These are phyloP conservation scores for Orientallactaga bullata DNA, from an alignment of 2,113 vertebrate species.

Conservation along the genomic window DNA sequence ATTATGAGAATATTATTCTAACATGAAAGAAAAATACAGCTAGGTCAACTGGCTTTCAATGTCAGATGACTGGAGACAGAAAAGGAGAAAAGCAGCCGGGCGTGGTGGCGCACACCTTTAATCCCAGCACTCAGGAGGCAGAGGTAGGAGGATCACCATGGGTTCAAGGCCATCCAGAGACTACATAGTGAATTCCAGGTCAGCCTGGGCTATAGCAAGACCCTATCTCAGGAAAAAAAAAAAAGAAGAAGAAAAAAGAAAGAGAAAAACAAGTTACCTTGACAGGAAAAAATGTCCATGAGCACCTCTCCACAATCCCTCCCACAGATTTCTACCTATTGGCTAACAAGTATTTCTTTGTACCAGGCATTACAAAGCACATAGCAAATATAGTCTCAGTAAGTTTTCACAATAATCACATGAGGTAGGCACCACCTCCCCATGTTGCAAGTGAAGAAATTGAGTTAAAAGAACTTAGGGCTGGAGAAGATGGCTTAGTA, in stretches of 20 bases:
- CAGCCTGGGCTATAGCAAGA: too few relatives aligned
- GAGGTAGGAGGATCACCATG: too few relatives aligned
- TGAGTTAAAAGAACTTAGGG: not conserved
- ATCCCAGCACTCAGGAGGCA: too few relatives aligned
- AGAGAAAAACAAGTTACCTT: not conserved
- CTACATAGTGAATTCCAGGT: too few relatives aligned
- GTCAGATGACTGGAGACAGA: not conserved
- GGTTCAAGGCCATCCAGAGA: too few relatives aligned
- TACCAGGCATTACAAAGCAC: not conserved
- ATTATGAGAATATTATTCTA: not conserved
- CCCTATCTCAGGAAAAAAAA: too few relatives aligned
- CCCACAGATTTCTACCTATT: not conserved
- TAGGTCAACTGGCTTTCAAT: not conserved
- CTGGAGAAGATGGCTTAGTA: too few relatives aligned
- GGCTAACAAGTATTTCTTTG: not conserved
- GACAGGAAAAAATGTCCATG: not conserved
- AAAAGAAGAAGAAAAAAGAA: not conserved
- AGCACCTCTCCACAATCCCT: not conserved
- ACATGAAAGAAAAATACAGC: not conserved
- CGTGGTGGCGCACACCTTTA: too few relatives aligned
- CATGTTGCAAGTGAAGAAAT: slow-evolving; percentile 28
- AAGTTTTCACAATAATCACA: not conserved
- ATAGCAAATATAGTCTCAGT: not conserved
- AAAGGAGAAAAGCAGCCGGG: too few relatives aligned
- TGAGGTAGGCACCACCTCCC: not conserved